These are phyloP conservation scores for Acleris holmiana DNA, from an alignment of 2,888 invertebrate species.

Conservation along the genomic window DNA sequence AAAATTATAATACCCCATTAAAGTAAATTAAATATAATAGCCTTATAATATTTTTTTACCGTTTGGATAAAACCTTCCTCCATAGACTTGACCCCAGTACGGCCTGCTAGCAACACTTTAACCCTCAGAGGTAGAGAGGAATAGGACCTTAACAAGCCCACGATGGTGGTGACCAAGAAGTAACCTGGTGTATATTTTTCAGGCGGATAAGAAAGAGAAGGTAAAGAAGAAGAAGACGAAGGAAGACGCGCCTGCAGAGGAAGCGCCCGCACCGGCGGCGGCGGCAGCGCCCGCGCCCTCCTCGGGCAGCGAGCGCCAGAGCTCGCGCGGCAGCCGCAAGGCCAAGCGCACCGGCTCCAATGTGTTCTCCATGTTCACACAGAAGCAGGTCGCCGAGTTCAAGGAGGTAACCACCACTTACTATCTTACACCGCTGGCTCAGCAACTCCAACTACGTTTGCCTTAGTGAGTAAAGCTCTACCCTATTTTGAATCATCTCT, in stretches of 20 bases:
- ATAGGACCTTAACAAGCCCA: not conserved
- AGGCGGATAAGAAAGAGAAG: slow-evolving; percentile 98
- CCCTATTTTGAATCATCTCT: no score
- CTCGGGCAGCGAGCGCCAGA: slow-evolving; percentile 87
- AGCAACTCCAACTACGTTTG: not conserved
- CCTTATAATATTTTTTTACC: no score
- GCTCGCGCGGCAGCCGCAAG: slow-evolving; percentile 92
- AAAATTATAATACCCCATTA: no score
- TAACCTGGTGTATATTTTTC: slow-evolving; percentile 39
- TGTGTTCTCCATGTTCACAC: slow-evolving; percentile 98
- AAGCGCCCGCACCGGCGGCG: slow-evolving; percentile 87
- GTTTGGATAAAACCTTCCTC: no score
- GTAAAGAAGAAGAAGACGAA: slow-evolving; percentile 93
- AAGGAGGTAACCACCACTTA: slow-evolving; percentile 89
- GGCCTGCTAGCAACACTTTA: no score
- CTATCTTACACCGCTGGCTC: not conserved
- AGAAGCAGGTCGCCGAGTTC: slow-evolving; percentile 98
- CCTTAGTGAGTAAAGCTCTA: no score
- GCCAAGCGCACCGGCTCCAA: slow-evolving; percentile 96
- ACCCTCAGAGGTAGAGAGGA: no score
- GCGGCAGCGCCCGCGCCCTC: slow-evolving; percentile 85
- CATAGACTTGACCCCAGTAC: no score
- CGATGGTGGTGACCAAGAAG: not conserved
- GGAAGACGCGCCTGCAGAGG: slow-evolving; percentile 86
- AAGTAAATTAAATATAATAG: no score